Base-by-base conservation (phyloP, 1,140 invertebrate genomes). In the Meloidogyne exigua region DNA sequence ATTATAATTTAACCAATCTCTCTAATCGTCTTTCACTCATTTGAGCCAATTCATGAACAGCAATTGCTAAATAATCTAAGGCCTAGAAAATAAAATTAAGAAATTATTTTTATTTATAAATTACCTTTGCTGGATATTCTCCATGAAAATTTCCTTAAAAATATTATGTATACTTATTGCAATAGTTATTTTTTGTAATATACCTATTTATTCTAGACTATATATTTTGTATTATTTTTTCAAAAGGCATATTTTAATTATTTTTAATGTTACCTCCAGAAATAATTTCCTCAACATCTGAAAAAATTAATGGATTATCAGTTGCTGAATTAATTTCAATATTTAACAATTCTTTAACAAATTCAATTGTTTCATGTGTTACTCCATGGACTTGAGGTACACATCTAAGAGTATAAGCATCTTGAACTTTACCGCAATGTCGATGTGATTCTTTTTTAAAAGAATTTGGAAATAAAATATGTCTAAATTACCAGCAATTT, bases 301-400 rank as follows among this genome's bases (percentile, higher is more conserved):
- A 89, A 88, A 92, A 91, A 11, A 92, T 91, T 84, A 92, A 90
- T 78, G 92, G 92, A 89, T 92, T 92, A 86, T 92, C 92, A 3
- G 92, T 92, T 9, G 91, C 92, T 76, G 91, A 91, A 87, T 92
- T 92, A 86, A 92, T 91, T 84, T 92, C 92, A 15, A 89, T 91
- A 0, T 89, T 89, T 26, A 92, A 89, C 5, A 92, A 89, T 25
- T 89, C 87, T 75, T 89, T 87, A 0, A 91, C 91, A 87, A 92
- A 92, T 44, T 91, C 90, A 57, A 92, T 91, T 0, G 92, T 93
- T 80, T 92, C 92, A 83, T 92, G 91, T 5, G 91, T 90, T 72
- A 92, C 90, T 49, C 92, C 92, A 80, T 91, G 91, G 1, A 91
- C 89, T 65, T 76, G 92, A 2, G 92, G 92, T 83, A 91, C 91